phyloP scores from a whole-genome alignment of 2,113 vertebrate species.

The Scophthalmus maximus region DNA sequence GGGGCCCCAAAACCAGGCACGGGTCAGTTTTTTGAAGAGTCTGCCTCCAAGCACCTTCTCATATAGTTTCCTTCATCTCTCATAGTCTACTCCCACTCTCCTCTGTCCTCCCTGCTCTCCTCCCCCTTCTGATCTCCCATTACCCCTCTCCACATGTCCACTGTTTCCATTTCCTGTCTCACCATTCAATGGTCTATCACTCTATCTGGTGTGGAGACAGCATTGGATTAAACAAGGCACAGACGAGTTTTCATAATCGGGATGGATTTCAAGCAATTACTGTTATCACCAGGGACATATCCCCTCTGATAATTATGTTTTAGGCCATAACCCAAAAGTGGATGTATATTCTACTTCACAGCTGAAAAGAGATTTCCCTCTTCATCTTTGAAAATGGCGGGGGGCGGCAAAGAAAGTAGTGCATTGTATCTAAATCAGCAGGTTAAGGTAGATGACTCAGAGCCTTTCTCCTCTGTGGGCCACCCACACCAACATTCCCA shows the following conservation, averaged over 20 bases:
- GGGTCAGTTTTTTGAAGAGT: neutral
- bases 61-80: neutral
- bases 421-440: neutral
- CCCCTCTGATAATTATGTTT: neutral
- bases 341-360: constrained; percentile 6
- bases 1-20: neutral
- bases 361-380: neutral
- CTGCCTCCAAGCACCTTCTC: too few relatives aligned
- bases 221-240: too few relatives aligned
- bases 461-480: constrained; percentile 19
- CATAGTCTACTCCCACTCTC: neutral
- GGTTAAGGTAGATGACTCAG: constrained; percentile 39
- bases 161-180: neutral
- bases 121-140: neutral
- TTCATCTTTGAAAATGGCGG: neutral
- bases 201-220: too few relatives aligned
- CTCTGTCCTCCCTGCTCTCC: neutral
- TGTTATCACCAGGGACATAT: neutral
- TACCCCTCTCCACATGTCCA: neutral
- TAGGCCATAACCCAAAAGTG: neutral
- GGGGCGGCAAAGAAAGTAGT: neutral
- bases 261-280: too few relatives aligned
- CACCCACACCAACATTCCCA: constrained; percentile 11
- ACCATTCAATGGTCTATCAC: too few relatives aligned
- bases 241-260: too few relatives aligned